These are phyloP conservation scores for Fulmarus glacialis DNA, from an alignment of 2,113 vertebrate species.

Conservation along the genomic window DNA sequence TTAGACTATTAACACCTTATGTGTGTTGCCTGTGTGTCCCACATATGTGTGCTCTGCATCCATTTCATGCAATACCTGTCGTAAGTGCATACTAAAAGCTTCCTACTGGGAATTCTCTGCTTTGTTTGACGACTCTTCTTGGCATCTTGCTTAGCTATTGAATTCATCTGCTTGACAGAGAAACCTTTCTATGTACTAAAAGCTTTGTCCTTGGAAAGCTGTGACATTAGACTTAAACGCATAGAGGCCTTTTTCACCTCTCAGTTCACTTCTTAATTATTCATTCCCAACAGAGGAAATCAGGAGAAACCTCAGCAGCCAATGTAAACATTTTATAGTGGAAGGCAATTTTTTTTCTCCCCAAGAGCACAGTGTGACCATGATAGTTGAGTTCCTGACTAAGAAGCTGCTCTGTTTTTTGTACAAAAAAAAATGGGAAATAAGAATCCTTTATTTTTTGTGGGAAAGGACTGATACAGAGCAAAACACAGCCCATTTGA, in stretches of 20 bases:
- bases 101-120: constrained; percentile 24
- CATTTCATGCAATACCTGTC: constrained; percentile 53
- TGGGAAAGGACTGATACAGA: not conserved
- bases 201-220: constrained; percentile 74
- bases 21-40: constrained; percentile 28
- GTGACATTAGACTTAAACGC: constrained; percentile 49
- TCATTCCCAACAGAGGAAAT: constrained; percentile 74
- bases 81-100: constrained; percentile 15
- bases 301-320: constrained; percentile 49
- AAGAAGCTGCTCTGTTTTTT: not conserved
- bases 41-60: constrained; percentile 54
- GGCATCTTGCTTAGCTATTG: constrained; percentile 13
- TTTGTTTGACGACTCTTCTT: constrained; percentile 42
- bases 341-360: constrained; percentile 77
- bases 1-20: constrained; percentile 71
- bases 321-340: constrained; percentile 80
- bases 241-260: constrained; percentile 61
- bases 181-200: constrained; percentile 29
- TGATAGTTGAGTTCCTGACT: not conserved
- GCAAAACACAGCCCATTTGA: not conserved
- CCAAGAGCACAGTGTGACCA: constrained; percentile 1
- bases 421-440: not conserved
- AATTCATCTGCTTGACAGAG: constrained; percentile 61
- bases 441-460: not conserved
- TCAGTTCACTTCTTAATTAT: constrained; percentile 78